Evolutionary conservation across 2,113 vertebrate species (phyloP).

Genomic region (Leptodactylus fuscus): DNA sequence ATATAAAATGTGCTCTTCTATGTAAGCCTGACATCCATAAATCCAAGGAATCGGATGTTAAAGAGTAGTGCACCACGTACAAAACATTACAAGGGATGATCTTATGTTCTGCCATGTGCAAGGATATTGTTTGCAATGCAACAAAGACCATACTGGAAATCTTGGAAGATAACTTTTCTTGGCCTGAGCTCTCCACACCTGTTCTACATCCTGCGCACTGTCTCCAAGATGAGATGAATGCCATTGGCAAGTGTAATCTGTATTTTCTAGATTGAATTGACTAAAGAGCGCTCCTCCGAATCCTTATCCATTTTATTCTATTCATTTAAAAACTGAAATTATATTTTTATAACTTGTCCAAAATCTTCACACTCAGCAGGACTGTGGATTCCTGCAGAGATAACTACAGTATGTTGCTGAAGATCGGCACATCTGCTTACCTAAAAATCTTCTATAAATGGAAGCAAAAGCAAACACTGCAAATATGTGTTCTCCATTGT

Average conservation of each 20-base stretch:
- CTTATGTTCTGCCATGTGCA: too few species aligned
- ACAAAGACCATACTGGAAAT: background rate
- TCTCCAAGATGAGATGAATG: background rate
- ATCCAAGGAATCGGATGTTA: background rate
- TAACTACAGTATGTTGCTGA: background rate
- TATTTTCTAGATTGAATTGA: constrained; percentile 21
- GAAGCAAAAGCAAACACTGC: background rate
- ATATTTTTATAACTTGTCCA: constrained; percentile 14
- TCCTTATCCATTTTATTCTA: background rate
- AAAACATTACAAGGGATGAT: too few species aligned
- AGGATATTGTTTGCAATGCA: too few species aligned
- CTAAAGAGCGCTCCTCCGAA: background rate
- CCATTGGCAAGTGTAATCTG: background rate
- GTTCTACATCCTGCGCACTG: constrained; percentile 6
- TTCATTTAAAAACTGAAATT: constrained; percentile 10
- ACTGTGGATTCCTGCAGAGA: constrained; percentile 5
- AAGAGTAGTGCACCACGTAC: too few species aligned
- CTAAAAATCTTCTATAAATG: background rate
- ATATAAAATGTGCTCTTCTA: background rate
- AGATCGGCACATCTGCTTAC: background rate
- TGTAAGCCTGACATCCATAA: background rate
- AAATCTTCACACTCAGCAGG: constrained; percentile 5
- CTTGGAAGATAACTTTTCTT: constrained; percentile 4
- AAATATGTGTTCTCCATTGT: background rate
- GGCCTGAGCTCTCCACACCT: background rate